Evolutionary conservation across 2,113 vertebrate genomes (phyloP), one percentile per base, ranked within the genome.

Genomic region (Equus przewalskii): DNA sequence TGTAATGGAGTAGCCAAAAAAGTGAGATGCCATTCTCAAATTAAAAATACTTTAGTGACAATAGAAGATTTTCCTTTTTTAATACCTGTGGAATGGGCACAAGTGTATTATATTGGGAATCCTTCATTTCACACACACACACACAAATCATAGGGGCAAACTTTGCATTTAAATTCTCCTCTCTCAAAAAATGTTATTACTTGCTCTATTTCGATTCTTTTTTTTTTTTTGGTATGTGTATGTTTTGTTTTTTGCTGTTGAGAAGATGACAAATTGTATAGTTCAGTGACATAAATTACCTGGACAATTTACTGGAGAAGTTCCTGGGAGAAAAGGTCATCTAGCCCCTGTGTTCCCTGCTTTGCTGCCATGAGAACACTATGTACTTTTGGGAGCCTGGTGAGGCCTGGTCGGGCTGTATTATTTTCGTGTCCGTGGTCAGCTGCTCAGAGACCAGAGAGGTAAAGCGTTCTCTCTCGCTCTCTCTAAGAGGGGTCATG

Each of bases 251-350:
- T 56, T 41, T 54, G 18, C 24, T 76, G 46, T 81, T 75, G 81
- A 60, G 54, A 96, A 73, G 62, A 96, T 89, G 78, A 96, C 28
- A 91, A 64, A 73, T 93, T 19, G 9, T 82, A 46, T 18, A 56
- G 36, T 91, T 91, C 21, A 49, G n/a, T 75, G 79, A 88, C 72
- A 88, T 91, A 58, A 97, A 95, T 97, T 73, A 93, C 70, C 94
- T 75, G 58, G 90, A 96, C 94, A 93, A 95, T 93, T 94, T 78
- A 67, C 28, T 95, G 70, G 49, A 97, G 58, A 97, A 69, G 26
- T 94, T 97, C 72, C 78, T 82, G 79, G 92, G 78, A 91, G 60
- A 70, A 72, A 97, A 81, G 41, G 15, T 87, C 75, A 70, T 5
- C 15, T 79, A 14, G 78, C 33, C 54, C 67, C 80, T 69, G 5